These are phyloP conservation scores for Manis crassicaudata DNA, from an alignment of 2,797 vertebrate species.

Conservation along the genomic window DNA sequence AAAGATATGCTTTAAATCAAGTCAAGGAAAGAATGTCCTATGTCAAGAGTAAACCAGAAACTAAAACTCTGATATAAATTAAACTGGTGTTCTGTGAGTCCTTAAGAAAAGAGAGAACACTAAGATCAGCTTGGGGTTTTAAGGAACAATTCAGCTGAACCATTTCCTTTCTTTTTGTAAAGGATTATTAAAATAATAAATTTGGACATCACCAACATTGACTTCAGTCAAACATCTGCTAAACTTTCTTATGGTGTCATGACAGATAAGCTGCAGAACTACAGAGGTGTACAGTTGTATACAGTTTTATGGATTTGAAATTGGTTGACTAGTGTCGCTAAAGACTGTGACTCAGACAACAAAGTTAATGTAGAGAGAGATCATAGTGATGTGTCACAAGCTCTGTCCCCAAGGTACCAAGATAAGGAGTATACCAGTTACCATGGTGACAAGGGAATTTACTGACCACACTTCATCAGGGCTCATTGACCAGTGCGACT, in stretches of 20 bases:
- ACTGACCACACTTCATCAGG: slow-evolving; percentile 78
- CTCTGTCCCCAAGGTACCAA: slow-evolving; percentile 54
- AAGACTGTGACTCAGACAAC: slow-evolving; percentile 49
- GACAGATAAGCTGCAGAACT: background rate
- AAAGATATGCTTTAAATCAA: slow-evolving; percentile 65
- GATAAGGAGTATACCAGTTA: slow-evolving; percentile 57
- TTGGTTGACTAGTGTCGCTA: background rate
- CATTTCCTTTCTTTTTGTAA: background rate
- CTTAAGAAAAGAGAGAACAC: slow-evolving; percentile 27
- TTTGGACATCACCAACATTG: background rate
- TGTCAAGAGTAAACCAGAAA: slow-evolving; percentile 68
- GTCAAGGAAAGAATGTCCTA: slow-evolving; percentile 69
- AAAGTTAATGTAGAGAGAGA: slow-evolving; percentile 64
- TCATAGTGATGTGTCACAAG: slow-evolving; percentile 58
- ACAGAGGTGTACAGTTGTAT: background rate
- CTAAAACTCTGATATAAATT: slow-evolving; percentile 66
- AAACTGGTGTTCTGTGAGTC: slow-evolving; percentile 61
- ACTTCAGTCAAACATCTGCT: background rate
- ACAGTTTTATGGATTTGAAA: slow-evolving; percentile 47
- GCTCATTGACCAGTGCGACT: slow-evolving; percentile 72
- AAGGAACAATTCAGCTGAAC: slow-evolving; percentile 40
- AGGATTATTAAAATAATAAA: slow-evolving; percentile 29
- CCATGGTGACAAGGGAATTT: slow-evolving; percentile 78
- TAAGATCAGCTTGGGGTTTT: background rate
- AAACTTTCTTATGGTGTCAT: background rate